These are phyloP conservation scores for Austrolebias charrua DNA, from an alignment of 2,797 vertebrate species.

Conservation along the genomic window DNA sequence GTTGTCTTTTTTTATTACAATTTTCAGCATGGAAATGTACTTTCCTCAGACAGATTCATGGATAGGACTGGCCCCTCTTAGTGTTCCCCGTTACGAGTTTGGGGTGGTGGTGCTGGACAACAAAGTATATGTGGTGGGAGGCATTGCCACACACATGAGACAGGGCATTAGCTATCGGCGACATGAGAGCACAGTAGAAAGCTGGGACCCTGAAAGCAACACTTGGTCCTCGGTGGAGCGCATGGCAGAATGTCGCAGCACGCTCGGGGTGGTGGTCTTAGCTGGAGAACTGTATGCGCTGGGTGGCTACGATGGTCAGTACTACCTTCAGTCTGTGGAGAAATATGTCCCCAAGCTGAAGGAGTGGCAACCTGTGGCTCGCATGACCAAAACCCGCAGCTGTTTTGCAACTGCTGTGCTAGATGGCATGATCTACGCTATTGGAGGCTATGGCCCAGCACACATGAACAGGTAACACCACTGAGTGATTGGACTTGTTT, in stretches of 20 bases:
- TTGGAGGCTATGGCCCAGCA: slow-evolving; percentile 95
- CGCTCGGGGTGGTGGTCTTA: slow-evolving; percentile 90
- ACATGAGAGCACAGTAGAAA: slow-evolving; percentile 95
- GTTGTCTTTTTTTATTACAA: background rate
- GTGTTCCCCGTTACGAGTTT: slow-evolving; percentile 93
- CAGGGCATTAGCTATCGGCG: slow-evolving; percentile 92
- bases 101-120: slow-evolving; percentile 94
- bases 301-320: slow-evolving; percentile 95
- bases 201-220: slow-evolving; percentile 97
- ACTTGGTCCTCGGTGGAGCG: slow-evolving; percentile 90
- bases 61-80: slow-evolving; percentile 95
- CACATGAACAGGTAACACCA: slow-evolving; percentile 94
- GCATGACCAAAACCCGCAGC: slow-evolving; percentile 95
- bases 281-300: slow-evolving; percentile 94
- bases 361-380: slow-evolving; percentile 94
- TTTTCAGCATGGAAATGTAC: slow-evolving; percentile 95
- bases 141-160: slow-evolving; percentile 93
- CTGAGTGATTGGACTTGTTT: background rate
- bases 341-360: slow-evolving; percentile 93
- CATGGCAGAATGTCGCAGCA: slow-evolving; percentile 95
- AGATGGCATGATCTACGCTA: slow-evolving; percentile 98
- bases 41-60: slow-evolving; percentile 98
- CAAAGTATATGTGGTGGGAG: slow-evolving; percentile 94
- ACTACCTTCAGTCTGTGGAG: slow-evolving; percentile 95
- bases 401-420: slow-evolving; percentile 94